Evolutionary conservation across 2,113 vertebrate genomes (phyloP), one percentile per base, ranked within the genome.

Genomic region (Apeltes quadracus): DNA sequence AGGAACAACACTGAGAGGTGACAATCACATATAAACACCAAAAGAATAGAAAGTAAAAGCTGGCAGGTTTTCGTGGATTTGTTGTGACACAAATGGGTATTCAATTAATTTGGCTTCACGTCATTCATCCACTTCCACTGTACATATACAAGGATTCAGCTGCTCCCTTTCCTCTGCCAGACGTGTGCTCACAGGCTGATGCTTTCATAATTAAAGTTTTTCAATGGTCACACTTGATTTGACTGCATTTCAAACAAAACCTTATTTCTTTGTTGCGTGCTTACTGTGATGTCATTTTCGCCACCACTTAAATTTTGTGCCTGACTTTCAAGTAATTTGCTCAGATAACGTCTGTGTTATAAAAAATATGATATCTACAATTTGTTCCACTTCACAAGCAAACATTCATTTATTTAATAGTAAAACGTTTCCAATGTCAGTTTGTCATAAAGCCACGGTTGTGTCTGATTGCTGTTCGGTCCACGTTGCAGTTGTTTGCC

Each of bases 51-150:
- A 69, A 83, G 61, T 22, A 66, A 63, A 70, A 67, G 16, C 48
- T 25, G 25, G 29, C 38, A 43, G 32, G 38, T 61, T 66, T 65
- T 53, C 8, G 5, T 5, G 6, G 56, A 59, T 67, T 66, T 57
- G 48, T 50, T 13, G 18, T 3, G 18, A 55, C 34, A 73, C 56
- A 48, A 70, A 65, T 65, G 13, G 55, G 20, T 50, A 43, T 54
- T 75, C 18, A 39, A 44, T 50, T 75, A 25, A 69, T 83, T 78
- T 51, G 43, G 36, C 55, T 56, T 70, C 34, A 74, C 62, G 57
- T 57, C 20, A 51, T 51, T 57, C 16, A 56, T 41, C 84, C 51
- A 44, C 22, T 51, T 38, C 50, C 44, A 23, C 55, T 51, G 29
- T 54, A 57, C 61, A 69, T 7, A 73, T 13, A 25, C 9, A 58